Base-by-base conservation (phyloP, 2,113 vertebrate species). In the Nymphicus hollandicus region DNA sequence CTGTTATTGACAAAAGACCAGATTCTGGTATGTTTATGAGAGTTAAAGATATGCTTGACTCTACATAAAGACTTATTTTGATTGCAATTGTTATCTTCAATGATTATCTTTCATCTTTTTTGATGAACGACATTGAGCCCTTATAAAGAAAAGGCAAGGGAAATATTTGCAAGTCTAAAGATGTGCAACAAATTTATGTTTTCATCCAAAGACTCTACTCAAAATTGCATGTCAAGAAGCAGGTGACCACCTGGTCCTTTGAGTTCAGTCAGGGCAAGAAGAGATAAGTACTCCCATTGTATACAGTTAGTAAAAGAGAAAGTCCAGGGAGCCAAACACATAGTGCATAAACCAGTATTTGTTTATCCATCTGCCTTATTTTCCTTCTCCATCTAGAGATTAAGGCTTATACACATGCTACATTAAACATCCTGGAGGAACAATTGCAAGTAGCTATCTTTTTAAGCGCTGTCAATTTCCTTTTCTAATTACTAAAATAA, bases 401-500 rank as follows among this genome's bases (percentile, higher is more conserved):
- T 50, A 91, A 91, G 10, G 10, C 33, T 47, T 47, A 68, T 73
- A 55, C 25, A 39, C 33, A 74, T 84, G 29, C 37, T 86, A 71
- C 69, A 86, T 91, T 92, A 81, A 78, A 4, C 41, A 84, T 86
- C 69, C 72, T 81, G 71, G 46, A 89, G 69, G 69, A 93, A 69
- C 6, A 68, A 58, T 84, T 88, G 39, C 29, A 78, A 88, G 43
- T 13, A 74, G 28, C 31, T 82, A 17, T 90, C 49, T 88, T 71
- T 82, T 63, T 16, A 68, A 71, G 35, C 24, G 55, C 19, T 92
- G 37, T 35, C 1, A 1, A 65, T 87, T 88, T 94, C 53, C 50
- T 95, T 94, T 89, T 79, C 81, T 92, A 93, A 95, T 91, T 95
- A 68, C 72, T 68, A 72, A 52, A 86, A 95, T 95, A 93, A 81